A percentile compares a stretch with the other conserved stretches of the same genome.
phyloP scores from a whole-genome alignment of 2,797 vertebrate genomes.

The Florisuga fusca region DNA sequence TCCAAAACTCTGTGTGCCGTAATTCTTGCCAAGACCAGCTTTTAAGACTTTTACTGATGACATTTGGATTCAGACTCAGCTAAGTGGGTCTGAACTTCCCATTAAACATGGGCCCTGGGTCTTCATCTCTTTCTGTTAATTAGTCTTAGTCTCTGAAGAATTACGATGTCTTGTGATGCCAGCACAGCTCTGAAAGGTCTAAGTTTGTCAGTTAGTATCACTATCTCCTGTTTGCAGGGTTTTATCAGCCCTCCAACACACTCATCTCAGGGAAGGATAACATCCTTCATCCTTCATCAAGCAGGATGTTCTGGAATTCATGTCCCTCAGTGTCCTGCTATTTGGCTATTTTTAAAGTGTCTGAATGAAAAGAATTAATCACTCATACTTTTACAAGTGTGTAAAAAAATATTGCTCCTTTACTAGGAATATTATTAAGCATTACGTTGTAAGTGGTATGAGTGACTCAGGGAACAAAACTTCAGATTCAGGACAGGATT shows the following conservation, averaged over 20 bases:
- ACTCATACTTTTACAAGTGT: not conserved
- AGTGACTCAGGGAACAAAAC: constrained; percentile 3
- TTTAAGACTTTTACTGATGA: constrained; percentile 43
- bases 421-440: not conserved
- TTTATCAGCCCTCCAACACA: constrained; percentile 61
- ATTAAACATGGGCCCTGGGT: constrained; percentile 48
- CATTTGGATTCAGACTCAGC: constrained; percentile 10
- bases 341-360: constrained; percentile 44
- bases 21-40: constrained; percentile 11
- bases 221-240: constrained; percentile 60
- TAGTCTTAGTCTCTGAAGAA: constrained; percentile 60
- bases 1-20: not conserved
- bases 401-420: constrained; percentile 1
- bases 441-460: not conserved
- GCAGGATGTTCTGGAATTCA: constrained; percentile 41
- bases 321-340: constrained; percentile 34
- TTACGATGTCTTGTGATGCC: constrained; percentile 61
- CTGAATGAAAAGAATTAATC: constrained; percentile 41
- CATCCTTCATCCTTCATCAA: constrained; percentile 31
- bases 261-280: constrained; percentile 47
- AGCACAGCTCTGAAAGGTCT: constrained; percentile 59
- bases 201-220: constrained; percentile 58
- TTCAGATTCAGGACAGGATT: not conserved
- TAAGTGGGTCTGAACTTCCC: constrained; percentile 55
- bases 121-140: constrained; percentile 64